phyloP scores from a whole-genome alignment of 2,888 invertebrate species.

The Eretmocerus hayati region DNA sequence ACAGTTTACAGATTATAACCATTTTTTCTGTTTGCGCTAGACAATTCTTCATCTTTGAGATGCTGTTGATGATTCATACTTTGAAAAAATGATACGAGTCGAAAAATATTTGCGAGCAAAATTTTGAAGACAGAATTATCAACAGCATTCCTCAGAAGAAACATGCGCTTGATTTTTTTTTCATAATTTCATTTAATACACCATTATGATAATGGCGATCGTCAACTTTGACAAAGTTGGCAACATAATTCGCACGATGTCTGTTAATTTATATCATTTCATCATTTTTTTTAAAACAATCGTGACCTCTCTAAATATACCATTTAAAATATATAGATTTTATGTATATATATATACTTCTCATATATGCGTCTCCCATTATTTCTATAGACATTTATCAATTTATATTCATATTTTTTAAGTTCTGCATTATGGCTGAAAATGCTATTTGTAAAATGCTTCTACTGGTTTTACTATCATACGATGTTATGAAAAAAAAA shows the following conservation, averaged over 20 bases:
- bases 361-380: constrained; percentile 29
- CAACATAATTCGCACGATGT: constrained; percentile 20
- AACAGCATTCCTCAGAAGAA: constrained; percentile 15
- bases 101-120: neutral
- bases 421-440: constrained; percentile 41
- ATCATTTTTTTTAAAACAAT: constrained; percentile 29
- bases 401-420: constrained; percentile 39
- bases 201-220: constrained; percentile 11
- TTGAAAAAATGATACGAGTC: neutral
- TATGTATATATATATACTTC: constrained; percentile 23
- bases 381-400: constrained; percentile 34
- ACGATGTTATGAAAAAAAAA: constrained; percentile 19
- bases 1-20: constrained; percentile 45
- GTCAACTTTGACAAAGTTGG: constrained; percentile 25
- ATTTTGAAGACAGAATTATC: neutral
- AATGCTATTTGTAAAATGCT: constrained; percentile 39
- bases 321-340: constrained; percentile 40
- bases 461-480: constrained; percentile 29
- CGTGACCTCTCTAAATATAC: constrained; percentile 35
- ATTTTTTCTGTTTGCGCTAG: constrained; percentile 12
- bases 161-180: constrained; percentile 17
- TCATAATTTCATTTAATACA: constrained; percentile 4
- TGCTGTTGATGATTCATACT: constrained; percentile 4
- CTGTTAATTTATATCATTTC: constrained; percentile 19
- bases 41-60: constrained; percentile 7